Percentiles rank a stretch among this genome's conserved stretches.
Evolutionary conservation across 2,113 vertebrate species (phyloP).

Genomic region (Actenoides hombroni): DNA sequence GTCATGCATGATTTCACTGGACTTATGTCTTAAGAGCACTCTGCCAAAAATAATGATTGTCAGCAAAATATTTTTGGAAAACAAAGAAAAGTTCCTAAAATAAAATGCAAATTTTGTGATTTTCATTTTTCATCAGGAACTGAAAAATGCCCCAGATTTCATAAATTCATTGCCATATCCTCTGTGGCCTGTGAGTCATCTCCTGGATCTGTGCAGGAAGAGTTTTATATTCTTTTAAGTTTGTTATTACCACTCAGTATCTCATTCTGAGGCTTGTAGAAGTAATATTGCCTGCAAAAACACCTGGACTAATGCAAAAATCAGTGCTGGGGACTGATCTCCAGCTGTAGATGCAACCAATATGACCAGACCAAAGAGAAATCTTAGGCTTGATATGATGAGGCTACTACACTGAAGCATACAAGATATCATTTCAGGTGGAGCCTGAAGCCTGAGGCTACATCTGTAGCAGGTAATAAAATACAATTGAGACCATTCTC

Average conservation of each 20-base stretch:
- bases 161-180: neutral
- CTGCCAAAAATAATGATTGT: neutral
- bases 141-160: slow-evolving; percentile 28
- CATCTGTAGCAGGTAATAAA: neutral
- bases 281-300: neutral
- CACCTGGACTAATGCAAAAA: neutral
- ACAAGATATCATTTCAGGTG: neutral
- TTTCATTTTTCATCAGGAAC: neutral
- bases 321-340: neutral
- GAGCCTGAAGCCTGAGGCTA: neutral
- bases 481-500: neutral
- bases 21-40: neutral
- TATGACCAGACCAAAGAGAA: neutral
- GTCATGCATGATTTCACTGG: neutral
- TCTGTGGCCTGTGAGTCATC: neutral
- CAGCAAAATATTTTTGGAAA: neutral
- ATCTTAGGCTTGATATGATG: neutral
- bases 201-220: neutral
- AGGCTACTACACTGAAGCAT: neutral
- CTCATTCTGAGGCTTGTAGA: neutral
- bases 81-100: neutral
- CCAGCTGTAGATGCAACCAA: neutral
- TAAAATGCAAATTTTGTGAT: neutral
- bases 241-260: neutral
- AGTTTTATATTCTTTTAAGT: neutral